Percentiles rank a stretch among this genome's conserved stretches.
Conservation (phyloP, 2,888 invertebrate genomes). For the Ophioninae sp. region DNA sequence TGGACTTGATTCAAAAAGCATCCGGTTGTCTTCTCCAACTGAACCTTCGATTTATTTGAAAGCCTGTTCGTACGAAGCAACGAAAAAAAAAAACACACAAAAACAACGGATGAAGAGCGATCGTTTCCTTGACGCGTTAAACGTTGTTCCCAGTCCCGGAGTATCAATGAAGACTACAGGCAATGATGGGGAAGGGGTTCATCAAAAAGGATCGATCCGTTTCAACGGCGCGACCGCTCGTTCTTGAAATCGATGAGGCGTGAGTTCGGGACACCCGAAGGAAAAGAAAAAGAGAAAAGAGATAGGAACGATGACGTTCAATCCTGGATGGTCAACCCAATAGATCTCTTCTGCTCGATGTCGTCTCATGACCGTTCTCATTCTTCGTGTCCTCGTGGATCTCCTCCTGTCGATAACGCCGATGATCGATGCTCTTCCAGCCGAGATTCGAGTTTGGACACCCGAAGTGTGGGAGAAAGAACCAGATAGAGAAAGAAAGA, state of each 20-base stretch:
- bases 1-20: no score
- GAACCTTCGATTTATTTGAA: neutral
- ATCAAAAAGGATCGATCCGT: conserved; percentile 62
- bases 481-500: conserved; percentile 13
- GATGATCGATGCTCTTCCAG: conserved; percentile 78
- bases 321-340: conserved; percentile 46
- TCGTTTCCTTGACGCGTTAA: conserved; percentile 55
- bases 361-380: conserved; percentile 65
- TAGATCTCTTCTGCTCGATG: conserved; percentile 74
- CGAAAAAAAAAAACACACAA: conserved; percentile 50
- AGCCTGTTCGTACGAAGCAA: conserved; percentile 38
- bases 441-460: conserved; percentile 45
- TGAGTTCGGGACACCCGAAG: conserved; percentile 71
- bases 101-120: conserved; percentile 59
- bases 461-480: conserved; percentile 13
- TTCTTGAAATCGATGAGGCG: conserved; percentile 77
- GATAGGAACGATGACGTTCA: conserved; percentile 53
- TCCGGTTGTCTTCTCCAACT: no score
- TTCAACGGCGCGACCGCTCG: conserved; percentile 74
- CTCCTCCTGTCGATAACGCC: conserved; percentile 78
- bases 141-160: conserved; percentile 39
- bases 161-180: conserved; percentile 39
- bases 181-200: conserved; percentile 39
- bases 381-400: conserved; percentile 72
- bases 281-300: conserved; percentile 24